These are phyloP conservation scores for Chionoecetes opilio DNA, from an alignment of 1,140 invertebrate genomes.

Conservation along the genomic window DNA sequence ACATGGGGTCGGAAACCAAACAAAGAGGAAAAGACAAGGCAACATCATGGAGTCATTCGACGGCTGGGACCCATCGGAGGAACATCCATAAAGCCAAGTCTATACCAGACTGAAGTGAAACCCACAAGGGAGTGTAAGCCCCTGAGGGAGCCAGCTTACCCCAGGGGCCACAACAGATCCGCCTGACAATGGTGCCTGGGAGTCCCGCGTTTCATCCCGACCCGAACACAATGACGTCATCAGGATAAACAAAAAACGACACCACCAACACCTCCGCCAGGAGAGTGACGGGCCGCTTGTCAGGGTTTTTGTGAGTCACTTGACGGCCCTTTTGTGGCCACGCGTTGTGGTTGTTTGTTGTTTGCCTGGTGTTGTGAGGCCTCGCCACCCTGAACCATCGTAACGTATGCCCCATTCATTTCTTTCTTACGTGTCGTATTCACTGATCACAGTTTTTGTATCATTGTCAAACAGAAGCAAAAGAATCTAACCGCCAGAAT, in stretches of 20 bases:
- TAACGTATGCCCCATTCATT: no score
- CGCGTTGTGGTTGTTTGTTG: conserved; percentile 1
- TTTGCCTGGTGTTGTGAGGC: neutral
- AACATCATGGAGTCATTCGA: no score
- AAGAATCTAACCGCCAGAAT: no score
- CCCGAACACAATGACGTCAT: neutral
- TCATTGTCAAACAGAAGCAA: no score
- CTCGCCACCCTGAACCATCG: neutral
- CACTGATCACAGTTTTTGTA: no score
- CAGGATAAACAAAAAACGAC: conserved; percentile 19
- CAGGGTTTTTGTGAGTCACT: neutral
- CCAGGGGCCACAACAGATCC: neutral
- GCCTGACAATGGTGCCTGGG: neutral
- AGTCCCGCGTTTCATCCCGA: conserved; percentile 11
- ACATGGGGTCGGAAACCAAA: no score
- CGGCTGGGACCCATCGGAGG: no score
- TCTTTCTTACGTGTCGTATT: no score
- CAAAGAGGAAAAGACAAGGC: no score
- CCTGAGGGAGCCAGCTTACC: neutral
- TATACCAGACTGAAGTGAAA: no score
- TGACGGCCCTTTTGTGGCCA: neutral
- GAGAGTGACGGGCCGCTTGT: neutral
- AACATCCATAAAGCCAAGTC: no score
- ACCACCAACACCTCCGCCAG: neutral
- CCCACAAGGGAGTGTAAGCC: neutral